phyloP scores from a whole-genome alignment of 2,797 vertebrate genomes.

The Fratercula arctica region DNA sequence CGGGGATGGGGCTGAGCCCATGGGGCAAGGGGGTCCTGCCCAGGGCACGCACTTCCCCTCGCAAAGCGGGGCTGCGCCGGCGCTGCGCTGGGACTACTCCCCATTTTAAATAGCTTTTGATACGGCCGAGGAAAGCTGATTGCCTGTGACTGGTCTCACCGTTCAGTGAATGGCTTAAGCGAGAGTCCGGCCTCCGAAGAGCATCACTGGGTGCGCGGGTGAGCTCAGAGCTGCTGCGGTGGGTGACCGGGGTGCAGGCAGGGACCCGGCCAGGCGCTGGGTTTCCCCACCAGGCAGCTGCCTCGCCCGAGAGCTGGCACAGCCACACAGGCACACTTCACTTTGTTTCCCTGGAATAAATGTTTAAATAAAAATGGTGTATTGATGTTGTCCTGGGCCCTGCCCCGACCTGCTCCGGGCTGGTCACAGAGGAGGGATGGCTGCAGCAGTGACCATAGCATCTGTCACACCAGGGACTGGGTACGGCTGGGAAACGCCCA shows the following conservation, averaged over 20 bases:
- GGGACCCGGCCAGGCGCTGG: not conserved
- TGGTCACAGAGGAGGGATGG: not conserved
- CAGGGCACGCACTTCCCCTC: not conserved
- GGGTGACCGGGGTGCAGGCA: not conserved
- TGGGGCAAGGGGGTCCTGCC: fast-evolving
- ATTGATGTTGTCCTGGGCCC: not conserved
- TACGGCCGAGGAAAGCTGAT: fast-evolving
- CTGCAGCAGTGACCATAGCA: not conserved
- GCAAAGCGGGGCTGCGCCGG: fast-evolving
- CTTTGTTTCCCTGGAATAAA: not conserved
- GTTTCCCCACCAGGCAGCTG: not conserved
- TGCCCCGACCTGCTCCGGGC: not conserved
- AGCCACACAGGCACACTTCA: not conserved
- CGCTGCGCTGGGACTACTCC: not conserved
- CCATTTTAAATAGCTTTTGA: not conserved
- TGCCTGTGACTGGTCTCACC: not conserved
- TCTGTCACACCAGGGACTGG: not conserved
- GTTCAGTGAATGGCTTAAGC: not conserved
- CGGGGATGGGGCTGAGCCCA: not conserved
- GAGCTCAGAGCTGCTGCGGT: not conserved
- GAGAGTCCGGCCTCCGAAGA: not conserved
- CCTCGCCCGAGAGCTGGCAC: not conserved
- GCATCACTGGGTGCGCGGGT: not conserved
- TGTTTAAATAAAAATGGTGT: not conserved
- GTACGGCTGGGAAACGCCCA: not conserved